phyloP scores from a whole-genome alignment of 2,797 vertebrate genomes.

The Sitta carolinensis region DNA sequence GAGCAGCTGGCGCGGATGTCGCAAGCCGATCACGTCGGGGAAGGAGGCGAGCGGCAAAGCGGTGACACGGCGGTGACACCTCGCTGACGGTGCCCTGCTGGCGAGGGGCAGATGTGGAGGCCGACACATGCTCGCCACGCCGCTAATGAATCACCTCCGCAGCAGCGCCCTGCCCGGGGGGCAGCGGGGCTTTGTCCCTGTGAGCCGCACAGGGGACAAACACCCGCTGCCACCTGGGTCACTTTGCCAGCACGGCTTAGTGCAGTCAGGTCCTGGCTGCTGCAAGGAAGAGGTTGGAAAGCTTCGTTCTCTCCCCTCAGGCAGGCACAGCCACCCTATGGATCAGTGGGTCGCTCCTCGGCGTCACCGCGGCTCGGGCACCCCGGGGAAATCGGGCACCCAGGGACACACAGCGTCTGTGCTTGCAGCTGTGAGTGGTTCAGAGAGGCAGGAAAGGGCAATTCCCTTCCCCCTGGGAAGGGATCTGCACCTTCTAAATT shows the following conservation, averaged over 20 bases:
- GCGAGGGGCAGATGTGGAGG: slow-evolving; percentile 71
- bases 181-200: background rate
- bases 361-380: fast-evolving
- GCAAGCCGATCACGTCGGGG: slow-evolving; percentile 67
- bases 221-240: background rate
- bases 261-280: fast-evolving
- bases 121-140: slow-evolving; percentile 32
- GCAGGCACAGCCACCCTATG: fast-evolving
- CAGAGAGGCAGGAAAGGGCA: background rate
- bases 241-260: fast-evolving
- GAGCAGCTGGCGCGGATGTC: slow-evolving; percentile 74
- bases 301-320: fast-evolving
- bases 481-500: background rate
- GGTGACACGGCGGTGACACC: slow-evolving; percentile 52
- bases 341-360: background rate
- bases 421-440: background rate
- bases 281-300: background rate
- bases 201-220: fast-evolving
- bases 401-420: fast-evolving
- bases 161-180: background rate
- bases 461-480: background rate
- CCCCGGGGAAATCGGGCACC: fast-evolving
- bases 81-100: slow-evolving; percentile 54
- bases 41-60: slow-evolving; percentile 55
- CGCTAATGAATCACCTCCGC: slow-evolving; percentile 75